Base-by-base conservation (phyloP, 2,888 invertebrate species). In the Chydorus sphaericus region DNA sequence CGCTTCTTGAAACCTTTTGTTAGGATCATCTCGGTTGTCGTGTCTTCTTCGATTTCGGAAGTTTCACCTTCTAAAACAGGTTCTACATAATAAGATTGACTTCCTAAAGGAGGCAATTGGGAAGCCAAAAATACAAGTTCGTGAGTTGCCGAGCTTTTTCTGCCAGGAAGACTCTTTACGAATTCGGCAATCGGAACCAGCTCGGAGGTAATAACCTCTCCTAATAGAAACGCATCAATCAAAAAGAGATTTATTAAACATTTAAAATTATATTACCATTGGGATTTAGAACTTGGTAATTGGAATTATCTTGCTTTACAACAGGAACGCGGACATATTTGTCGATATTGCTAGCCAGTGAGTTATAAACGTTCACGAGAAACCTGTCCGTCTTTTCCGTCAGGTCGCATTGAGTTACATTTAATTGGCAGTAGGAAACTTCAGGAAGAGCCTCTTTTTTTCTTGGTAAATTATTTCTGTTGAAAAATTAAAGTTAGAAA, bases 211-310 rank as follows among this genome's bases (percentile, higher is more conserved):
- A n/a, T n/a, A n/a, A n/a, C n/a, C n/a, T n/a, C n/a, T n/a, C n/a
- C n/a, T n/a, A n/a, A n/a, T n/a, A n/a, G n/a, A n/a, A n/a, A n/a
- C n/a, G n/a, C n/a, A n/a, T n/a, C n/a, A n/a, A n/a, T 23, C 3
- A 51, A 36, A n/a, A n/a, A n/a, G n/a, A n/a, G n/a, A n/a, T n/a
- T 26, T 23, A 10, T 2, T 11, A 31, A 31, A 44, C 18, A 16
- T n/a, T n/a, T n/a, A n/a, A n/a, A n/a, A n/a, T n/a, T n/a, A n/a
- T n/a, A n/a, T 65, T 67, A 82, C 85, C 82, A 61, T 75, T 70
- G 1, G 78, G 75, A 62, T 82, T 82, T 6, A 68, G 73, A 0
- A 90, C 82, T 6, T 67, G 67, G 64, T 83, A 90, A 0, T 67
- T n/a, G n/a, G n/a, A n/a, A n/a, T n/a, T 58, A 1, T 65, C 62